Percentiles rank a stretch among this genome's conserved stretches.
These are phyloP conservation scores for Bacillus rossius DNA, from an alignment of 1,140 invertebrate genomes.

Conservation along the genomic window DNA sequence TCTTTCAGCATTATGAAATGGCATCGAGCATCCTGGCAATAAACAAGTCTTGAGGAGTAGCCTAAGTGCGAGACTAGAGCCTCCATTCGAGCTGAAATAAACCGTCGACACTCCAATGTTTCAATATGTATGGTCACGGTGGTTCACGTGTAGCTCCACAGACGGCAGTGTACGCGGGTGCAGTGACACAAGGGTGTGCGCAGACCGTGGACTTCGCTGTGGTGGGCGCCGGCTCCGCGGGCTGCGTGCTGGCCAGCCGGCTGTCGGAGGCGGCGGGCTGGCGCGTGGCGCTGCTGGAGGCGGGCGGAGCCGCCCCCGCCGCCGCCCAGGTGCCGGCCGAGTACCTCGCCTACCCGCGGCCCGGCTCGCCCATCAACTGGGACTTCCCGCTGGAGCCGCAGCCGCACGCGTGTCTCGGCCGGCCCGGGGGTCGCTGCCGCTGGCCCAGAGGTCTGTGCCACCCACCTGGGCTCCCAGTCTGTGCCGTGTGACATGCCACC, in stretches of 20 bases:
- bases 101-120: too few species aligned
- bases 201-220: conserved; percentile 14
- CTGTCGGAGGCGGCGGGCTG: conserved; percentile 9
- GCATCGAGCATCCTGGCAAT: too few species aligned
- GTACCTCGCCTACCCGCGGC: conserved; percentile 16
- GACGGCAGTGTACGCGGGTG: too few species aligned
- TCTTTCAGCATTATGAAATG: too few species aligned
- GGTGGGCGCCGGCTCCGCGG: conserved; percentile 17
- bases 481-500: too few species aligned
- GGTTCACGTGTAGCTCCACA: too few species aligned
- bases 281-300: conserved; percentile 18
- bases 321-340: conserved; percentile 13
- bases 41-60: too few species aligned
- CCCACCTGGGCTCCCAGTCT: background rate
- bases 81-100: too few species aligned
- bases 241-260: conserved; percentile 15
- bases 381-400: conserved; percentile 43
- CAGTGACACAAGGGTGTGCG: background rate
- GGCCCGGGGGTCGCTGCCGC: conserved; percentile 31
- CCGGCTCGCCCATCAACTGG: conserved; percentile 18
- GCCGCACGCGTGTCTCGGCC: conserved; percentile 41
- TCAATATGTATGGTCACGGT: too few species aligned
- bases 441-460: conserved; percentile 41
- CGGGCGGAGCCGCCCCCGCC: conserved; percentile 18
- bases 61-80: too few species aligned